Evolutionary conservation across 2,888 invertebrate species (phyloP).

Genomic region (Perizoma flavofasciatum): DNA sequence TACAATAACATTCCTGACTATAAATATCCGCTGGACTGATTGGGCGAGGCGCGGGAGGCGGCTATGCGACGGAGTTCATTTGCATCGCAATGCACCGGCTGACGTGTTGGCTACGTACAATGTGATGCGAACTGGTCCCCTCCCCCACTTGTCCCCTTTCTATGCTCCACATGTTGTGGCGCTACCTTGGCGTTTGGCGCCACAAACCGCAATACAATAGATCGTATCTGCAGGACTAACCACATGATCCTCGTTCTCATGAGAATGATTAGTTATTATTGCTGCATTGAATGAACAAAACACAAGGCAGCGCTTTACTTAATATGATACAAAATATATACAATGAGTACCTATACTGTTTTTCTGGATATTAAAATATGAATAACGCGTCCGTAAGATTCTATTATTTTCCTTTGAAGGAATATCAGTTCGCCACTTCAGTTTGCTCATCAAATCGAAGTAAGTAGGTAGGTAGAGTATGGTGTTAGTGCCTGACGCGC

Average conservation of each 20-base stretch:
- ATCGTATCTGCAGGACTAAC: constrained; percentile 25
- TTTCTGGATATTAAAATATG: neutral
- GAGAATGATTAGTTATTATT: constrained; percentile 10
- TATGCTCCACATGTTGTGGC: constrained; percentile 31
- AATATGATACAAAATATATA: too few relatives aligned
- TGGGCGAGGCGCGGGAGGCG: constrained; percentile 48
- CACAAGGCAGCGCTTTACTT: neutral
- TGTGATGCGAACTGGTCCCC: constrained; percentile 26
- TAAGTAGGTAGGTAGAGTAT: neutral
- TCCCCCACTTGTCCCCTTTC: constrained; percentile 19
- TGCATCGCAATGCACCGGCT: constrained; percentile 63
- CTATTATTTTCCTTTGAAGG: too few relatives aligned
- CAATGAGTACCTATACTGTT: neutral
- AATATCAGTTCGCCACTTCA: too few relatives aligned
- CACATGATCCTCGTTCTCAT: constrained; percentile 14
- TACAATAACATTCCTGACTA: constrained; percentile 76
- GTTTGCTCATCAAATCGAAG: constrained; percentile 8
- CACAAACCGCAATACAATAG: constrained; percentile 31
- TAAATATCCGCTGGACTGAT: constrained; percentile 66
- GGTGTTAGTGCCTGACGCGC: too few relatives aligned
- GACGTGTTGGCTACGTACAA: constrained; percentile 38
- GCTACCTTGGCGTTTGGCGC: constrained; percentile 33
- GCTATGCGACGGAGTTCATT: constrained; percentile 64
- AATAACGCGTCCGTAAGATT: too few relatives aligned
- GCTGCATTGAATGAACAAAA: neutral